Percentiles rank a stretch among this genome's conserved stretches.
Evolutionary conservation across 2,797 vertebrate species (phyloP).

Genomic region (Epinephelus awoara): DNA sequence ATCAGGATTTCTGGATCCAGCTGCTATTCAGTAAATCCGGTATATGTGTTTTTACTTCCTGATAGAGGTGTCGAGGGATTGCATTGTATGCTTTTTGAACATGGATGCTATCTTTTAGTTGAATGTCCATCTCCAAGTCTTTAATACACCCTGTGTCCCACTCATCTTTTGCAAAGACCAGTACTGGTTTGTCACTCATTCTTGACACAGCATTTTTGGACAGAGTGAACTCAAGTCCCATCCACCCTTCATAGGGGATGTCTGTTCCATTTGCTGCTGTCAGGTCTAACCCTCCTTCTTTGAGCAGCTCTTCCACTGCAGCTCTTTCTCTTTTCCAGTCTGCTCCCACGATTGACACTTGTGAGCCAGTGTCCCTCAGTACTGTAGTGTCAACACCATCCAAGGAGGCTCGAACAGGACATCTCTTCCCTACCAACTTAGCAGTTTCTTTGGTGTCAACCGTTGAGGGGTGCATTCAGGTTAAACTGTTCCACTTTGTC

Average conservation of each 20-base stretch:
- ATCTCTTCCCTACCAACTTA: slow-evolving; percentile 11
- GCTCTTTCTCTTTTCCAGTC: not conserved
- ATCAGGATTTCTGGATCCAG: slow-evolving; percentile 38
- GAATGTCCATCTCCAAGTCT: slow-evolving; percentile 34
- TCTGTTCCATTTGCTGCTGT: slow-evolving; percentile 34
- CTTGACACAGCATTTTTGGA: slow-evolving; percentile 6
- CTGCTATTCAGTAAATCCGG: not conserved
- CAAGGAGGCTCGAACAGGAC: not conserved
- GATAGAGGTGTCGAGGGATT: slow-evolving; percentile 37
- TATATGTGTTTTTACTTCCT: slow-evolving; percentile 51
- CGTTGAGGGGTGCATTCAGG: not conserved
- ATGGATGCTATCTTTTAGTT: slow-evolving; percentile 23
- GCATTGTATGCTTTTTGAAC: slow-evolving; percentile 35
- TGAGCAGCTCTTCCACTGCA: slow-evolving; percentile 8
- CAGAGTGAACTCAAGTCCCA: not conserved
- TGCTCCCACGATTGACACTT: not conserved
- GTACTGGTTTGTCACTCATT: not conserved
- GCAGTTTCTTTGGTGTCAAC: not conserved
- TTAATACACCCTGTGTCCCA: slow-evolving; percentile 37
- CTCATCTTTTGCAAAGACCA: slow-evolving; percentile 40
- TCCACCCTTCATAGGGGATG: slow-evolving; percentile 21
- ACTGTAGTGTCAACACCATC: not conserved
- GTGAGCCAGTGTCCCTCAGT: slow-evolving; percentile 28
- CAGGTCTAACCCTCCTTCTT: not conserved
- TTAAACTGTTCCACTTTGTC: no score